A percentile compares a stretch with the other conserved stretches of the same genome.
Conservation (phyloP, 2,797 vertebrate species). For the Melanitta fusca region DNA sequence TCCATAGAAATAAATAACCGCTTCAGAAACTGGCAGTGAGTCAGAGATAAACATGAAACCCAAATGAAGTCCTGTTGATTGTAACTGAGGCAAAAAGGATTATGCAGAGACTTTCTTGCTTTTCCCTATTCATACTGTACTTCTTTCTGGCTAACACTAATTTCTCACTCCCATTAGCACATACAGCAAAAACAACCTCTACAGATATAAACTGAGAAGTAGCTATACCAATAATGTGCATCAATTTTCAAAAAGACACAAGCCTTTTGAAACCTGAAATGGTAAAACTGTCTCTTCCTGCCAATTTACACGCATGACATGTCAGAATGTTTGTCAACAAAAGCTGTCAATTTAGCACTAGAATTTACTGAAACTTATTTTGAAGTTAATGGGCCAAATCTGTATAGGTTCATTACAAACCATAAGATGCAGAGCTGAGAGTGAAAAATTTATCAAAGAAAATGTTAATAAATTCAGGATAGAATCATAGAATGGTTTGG, state of each 20-base stretch:
- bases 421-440: neutral
- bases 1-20: neutral
- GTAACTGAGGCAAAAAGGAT: neutral
- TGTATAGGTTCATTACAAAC: neutral
- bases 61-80: neutral
- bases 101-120: neutral
- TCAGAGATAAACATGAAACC: neutral
- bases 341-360: too few relatives aligned
- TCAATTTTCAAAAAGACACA: neutral
- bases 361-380: neutral
- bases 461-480: neutral
- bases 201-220: neutral
- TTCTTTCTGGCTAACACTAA: neutral
- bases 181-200: neutral
- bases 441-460: neutral
- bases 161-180: neutral
- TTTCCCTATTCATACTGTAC: neutral
- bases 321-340: neutral
- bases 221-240: neutral
- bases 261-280: neutral
- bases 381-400: neutral
- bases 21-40: neutral
- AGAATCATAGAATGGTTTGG: too few relatives aligned
- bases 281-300: neutral
- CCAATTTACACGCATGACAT: neutral